Evolutionary conservation across 1,140 invertebrate genomes (phyloP).

Genomic region (Nephotettix cincticeps): DNA sequence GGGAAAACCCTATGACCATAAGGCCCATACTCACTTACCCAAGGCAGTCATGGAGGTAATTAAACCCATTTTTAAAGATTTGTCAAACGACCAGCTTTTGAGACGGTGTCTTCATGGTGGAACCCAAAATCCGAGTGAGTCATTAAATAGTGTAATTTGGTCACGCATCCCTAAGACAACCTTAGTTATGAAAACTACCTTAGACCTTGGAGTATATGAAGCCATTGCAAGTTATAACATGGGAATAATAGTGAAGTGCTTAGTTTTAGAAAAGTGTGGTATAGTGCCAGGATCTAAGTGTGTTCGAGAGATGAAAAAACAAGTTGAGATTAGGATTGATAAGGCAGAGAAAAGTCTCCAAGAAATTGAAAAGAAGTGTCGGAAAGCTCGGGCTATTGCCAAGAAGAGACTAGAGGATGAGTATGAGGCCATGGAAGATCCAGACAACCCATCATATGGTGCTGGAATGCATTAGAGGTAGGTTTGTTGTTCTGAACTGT

Average conservation of each 20-base stretch:
- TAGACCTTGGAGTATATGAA: constrained; percentile 35
- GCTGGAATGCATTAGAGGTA: too few relatives aligned
- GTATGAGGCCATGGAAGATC: not conserved
- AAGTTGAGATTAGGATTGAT: not conserved
- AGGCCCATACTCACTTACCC: not conserved
- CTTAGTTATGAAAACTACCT: constrained; percentile 32
- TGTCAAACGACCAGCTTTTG: constrained; percentile 7
- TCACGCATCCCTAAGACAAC: constrained; percentile 35
- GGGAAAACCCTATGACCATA: not conserved
- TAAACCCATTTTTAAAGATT: constrained; percentile 20
- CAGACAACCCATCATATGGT: too few relatives aligned
- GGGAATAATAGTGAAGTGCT: not conserved
- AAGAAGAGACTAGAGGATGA: not conserved
- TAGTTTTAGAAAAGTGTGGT: not conserved
- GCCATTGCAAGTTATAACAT: constrained; percentile 17
- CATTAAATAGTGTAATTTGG: constrained; percentile 38
- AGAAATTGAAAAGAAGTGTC: constrained; percentile 3
- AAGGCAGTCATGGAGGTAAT: not conserved
- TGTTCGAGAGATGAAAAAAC: not conserved
- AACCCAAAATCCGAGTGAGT: constrained; percentile 38
- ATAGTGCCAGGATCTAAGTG: not conserved
- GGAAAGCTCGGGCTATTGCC: not conserved
- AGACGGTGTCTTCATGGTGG: constrained; percentile 31
- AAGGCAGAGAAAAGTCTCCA: not conserved
- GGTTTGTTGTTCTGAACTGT: too few relatives aligned